Evolutionary conservation across 2,113 vertebrate genomes (phyloP), one percentile per base, ranked within the genome.

Genomic region (Desmodus rotundus): DNA sequence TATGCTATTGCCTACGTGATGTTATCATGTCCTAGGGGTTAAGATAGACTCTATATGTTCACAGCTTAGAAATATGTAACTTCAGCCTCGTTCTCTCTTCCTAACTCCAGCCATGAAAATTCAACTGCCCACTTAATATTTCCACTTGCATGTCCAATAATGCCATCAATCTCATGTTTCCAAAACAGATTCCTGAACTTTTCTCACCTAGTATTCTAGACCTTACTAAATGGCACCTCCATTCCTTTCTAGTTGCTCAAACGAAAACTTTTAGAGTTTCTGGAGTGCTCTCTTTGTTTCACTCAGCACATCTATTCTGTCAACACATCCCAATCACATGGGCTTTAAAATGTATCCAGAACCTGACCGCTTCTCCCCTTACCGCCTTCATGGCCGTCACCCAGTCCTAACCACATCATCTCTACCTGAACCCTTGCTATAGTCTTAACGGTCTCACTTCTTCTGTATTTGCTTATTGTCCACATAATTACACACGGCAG

Each of bases 81-180:
- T 67, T 20, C 5, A 74, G 11, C 10, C 20, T 91, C 41, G 73
- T 86, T 93, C 36, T 81, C 5, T 63, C 47, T 94, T 77, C 89
- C 33, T 54, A 28, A 24, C 19, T 78, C 31, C 22, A 93, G 7
- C 38, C 5, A 28, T 56, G 38, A 87, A 80, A 50, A 89, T 74
- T 52, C 47, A 91, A 7, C 28, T 68, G 12, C 20, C 4, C 11
- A 41, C 1, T 81, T 45, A 41, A 10, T 0, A 15, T 84, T 36
- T 45, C 87, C 19, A 52, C 4, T 41, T 73, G 10, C 36, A 72
- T 70, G 15, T 43, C n/a, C 65, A 82, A 38, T 58, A 36, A 70
- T 26, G 9, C 24, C n/a, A 19, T 38, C 77, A 9, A 77, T 65
- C 17, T 89, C 14, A 45, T 67, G 31, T 82, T 93, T 89, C 33